phyloP scores from a whole-genome alignment of 2,113 vertebrate species.

The Canis aureus region DNA sequence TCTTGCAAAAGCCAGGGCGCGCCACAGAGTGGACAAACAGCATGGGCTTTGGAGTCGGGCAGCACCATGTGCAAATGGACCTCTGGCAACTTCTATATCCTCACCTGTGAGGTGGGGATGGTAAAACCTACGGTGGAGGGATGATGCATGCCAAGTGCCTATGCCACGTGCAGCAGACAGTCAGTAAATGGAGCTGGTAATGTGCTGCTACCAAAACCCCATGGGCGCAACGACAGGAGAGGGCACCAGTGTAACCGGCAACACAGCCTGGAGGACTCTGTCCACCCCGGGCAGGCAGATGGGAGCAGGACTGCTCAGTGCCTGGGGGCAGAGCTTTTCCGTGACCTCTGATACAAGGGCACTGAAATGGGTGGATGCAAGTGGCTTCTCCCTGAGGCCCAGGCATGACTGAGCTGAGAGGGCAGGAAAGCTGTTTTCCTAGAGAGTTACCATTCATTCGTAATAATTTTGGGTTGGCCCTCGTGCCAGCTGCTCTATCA shows the following conservation, averaged over 20 bases:
- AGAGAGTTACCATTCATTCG: not conserved
- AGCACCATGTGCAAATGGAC: not conserved
- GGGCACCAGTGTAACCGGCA: not conserved
- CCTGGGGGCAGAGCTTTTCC: not conserved
- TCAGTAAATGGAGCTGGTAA: not conserved
- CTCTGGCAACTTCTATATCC: not conserved
- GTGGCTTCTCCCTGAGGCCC: not conserved
- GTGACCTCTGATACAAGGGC: not conserved
- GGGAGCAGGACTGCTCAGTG: not conserved
- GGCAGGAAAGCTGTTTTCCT: not conserved
- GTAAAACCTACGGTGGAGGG: not conserved
- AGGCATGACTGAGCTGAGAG: not conserved
- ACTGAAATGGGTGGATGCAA: not conserved
- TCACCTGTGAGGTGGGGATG: not conserved
- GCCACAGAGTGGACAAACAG: fast-evolving
- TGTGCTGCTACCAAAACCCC: not conserved
- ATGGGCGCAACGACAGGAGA: not conserved
- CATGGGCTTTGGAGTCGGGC: not conserved
- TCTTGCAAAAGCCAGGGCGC: not conserved
- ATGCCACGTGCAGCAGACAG: not conserved
- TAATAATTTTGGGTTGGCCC: not conserved
- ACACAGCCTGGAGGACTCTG: not conserved
- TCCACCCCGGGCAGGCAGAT: not conserved
- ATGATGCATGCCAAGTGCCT: not conserved
- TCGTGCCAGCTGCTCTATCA: not conserved